Evolutionary conservation across 2,797 vertebrate genomes (phyloP), one percentile per base, ranked within the genome.

Genomic region (Eulemur albifrons): DNA sequence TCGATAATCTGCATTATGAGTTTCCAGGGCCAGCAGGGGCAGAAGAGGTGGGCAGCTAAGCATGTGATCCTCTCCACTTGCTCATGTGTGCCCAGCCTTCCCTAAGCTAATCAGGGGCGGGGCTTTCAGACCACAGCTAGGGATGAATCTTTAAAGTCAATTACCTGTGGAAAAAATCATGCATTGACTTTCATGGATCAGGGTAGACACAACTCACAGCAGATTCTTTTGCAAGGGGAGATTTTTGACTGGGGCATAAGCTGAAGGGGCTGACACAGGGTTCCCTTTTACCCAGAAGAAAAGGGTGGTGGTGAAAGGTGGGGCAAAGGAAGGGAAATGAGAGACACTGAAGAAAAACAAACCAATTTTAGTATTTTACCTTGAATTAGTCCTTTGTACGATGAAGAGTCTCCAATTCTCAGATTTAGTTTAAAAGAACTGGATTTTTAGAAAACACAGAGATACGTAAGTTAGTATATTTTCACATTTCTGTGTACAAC

Each of bases 341-440:
- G 32, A 84, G 35, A 67, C 2, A 21, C 12, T 54, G 38, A 69
- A 30, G 35, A 73, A 84, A 82, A 89, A 63, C 25, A 72, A 73
- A 63, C 14, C 5, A n/a, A 86, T 59, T 89, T 93, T 52, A 73
- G 21, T 65, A 90, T 94, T 94, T 94, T 85, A 81, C 23, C 82
- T 69, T 59, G 12, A 59, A 38, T n/a, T 70, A 7, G 9, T 77
- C 14, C n/a, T 92, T 90, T 90, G 50, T 80, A 45, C 79, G 40
- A 69, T 73, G 70, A 67, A 80, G 18, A 43, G 10, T 72, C 35
- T 90, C 73, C 32, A 25, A 73, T 35, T 54, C 12, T 95, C 54
- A 86, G 48, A 94, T 84, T 95, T 92, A 38, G 2, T 52, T 94
- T 69, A 88, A 87, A 92, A 86, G 18, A n/a, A 43, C 21, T 93